phyloP scores from a whole-genome alignment of 2,113 vertebrate genomes.

The Peromyscus maniculatus region DNA sequence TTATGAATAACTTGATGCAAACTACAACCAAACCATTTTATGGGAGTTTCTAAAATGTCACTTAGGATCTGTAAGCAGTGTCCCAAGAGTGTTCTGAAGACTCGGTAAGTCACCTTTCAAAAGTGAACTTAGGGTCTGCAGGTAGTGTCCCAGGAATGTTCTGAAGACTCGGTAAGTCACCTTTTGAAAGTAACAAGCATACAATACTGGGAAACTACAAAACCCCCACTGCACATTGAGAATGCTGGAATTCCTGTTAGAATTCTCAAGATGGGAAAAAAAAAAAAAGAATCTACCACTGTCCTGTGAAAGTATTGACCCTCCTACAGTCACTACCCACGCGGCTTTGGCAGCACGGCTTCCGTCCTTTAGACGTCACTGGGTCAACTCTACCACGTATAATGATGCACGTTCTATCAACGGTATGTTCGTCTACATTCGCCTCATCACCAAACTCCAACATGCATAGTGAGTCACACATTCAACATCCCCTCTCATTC shows the following conservation, averaged over 20 bases:
- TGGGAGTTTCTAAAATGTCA: neutral
- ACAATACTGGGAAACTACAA: neutral
- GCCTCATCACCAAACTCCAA: constrained; percentile 41
- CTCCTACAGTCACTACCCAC: neutral
- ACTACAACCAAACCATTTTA: neutral
- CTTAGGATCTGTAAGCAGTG: neutral
- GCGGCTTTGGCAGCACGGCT: neutral
- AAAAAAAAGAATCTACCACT: neutral
- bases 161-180: neutral
- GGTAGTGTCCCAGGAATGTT: neutral
- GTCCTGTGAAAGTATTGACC: neutral
- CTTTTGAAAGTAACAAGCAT: neutral
- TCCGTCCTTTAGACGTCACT: neutral
- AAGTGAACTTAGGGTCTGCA: no score
- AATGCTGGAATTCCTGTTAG: neutral
- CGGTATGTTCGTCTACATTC: constrained; percentile 9
- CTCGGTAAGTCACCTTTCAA: no score
- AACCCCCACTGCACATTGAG: neutral
- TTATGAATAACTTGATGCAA: neutral
- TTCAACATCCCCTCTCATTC: neutral
- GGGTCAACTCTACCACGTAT: neutral
- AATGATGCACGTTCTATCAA: constrained; percentile 29
- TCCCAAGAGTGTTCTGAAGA: no score
- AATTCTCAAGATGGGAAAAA: constrained; percentile 12
- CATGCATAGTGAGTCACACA: constrained; percentile 19